Conservation (phyloP, 2,797 vertebrate genomes). For the Halcyon chelicuti region DNA sequence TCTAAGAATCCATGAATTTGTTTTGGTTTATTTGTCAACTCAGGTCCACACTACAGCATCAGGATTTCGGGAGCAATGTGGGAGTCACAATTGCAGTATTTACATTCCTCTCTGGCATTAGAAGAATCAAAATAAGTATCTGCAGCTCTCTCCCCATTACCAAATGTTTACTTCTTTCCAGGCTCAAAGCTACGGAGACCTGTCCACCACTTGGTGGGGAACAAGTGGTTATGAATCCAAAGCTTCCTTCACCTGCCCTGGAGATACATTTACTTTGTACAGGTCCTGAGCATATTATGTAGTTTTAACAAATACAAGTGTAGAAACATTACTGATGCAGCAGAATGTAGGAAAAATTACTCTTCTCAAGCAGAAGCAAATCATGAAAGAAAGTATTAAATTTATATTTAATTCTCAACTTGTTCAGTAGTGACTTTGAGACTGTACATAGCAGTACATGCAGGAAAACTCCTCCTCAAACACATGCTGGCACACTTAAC, state of each 20-base stretch:
- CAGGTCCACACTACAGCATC: neutral
- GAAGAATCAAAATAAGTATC: neutral
- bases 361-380: neutral
- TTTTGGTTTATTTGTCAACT: neutral
- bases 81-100: neutral
- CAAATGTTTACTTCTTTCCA: neutral
- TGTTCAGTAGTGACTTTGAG: neutral
- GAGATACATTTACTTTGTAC: neutral
- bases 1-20: neutral
- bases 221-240: neutral
- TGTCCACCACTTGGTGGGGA: neutral
- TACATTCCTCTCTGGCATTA: neutral
- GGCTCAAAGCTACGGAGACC: neutral
- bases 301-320: neutral
- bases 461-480: neutral
- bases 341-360: neutral
- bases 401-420: neutral
- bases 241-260: neutral
- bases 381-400: neutral
- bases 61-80: neutral
- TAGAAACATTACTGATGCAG: neutral
- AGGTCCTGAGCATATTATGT: accelerated
- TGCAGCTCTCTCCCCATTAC: neutral
- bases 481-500: neutral
- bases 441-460: neutral